These are phyloP conservation scores for Oedothorax gibbosus DNA, from an alignment of 1,140 invertebrate genomes.

Conservation along the genomic window DNA sequence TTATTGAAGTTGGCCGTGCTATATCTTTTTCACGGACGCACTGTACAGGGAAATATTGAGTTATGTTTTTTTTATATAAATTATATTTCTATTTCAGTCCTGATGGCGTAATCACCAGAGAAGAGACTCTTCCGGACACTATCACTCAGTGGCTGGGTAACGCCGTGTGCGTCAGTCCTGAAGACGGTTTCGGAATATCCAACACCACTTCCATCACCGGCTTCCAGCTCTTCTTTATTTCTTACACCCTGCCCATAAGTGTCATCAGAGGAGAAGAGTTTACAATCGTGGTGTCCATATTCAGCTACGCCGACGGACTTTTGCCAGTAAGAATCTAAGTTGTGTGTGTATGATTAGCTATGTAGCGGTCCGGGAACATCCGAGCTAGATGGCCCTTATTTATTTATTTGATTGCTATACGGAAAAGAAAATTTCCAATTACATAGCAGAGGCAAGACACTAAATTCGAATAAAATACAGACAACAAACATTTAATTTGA, in stretches of 20 bases:
- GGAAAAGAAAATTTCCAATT: too few relatives aligned
- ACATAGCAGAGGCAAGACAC: too few relatives aligned
- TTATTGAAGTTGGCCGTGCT: too few relatives aligned
- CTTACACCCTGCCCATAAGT: slow-evolving; percentile 78
- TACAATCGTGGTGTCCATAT: slow-evolving; percentile 77
- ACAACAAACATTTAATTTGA: too few relatives aligned
- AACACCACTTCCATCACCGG: slow-evolving; percentile 72
- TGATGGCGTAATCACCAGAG: slow-evolving; percentile 71
- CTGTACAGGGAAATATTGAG: too few relatives aligned
- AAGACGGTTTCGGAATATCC: slow-evolving; percentile 76
- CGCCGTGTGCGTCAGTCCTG: slow-evolving; percentile 76
- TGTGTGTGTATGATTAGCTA: too few relatives aligned
- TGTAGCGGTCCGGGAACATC: too few relatives aligned
- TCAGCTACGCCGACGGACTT: slow-evolving; percentile 78
- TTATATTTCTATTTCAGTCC: slow-evolving; percentile 67
- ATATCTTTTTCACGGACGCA: too few relatives aligned
- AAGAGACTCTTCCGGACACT: slow-evolving; percentile 76
- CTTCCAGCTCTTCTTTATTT: slow-evolving; percentile 80
- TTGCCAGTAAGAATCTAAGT: slow-evolving; percentile 72
- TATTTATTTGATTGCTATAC: too few relatives aligned
- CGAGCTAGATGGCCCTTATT: too few relatives aligned
- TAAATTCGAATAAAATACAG: too few relatives aligned
- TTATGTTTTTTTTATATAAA: neutral
- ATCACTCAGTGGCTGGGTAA: slow-evolving; percentile 81
- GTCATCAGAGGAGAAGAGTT: slow-evolving; percentile 79